Percentiles rank a stretch among this genome's conserved stretches.
Evolutionary conservation across 1,140 invertebrate species (phyloP).

Genomic region (Pseudomyrmex gracilis): DNA sequence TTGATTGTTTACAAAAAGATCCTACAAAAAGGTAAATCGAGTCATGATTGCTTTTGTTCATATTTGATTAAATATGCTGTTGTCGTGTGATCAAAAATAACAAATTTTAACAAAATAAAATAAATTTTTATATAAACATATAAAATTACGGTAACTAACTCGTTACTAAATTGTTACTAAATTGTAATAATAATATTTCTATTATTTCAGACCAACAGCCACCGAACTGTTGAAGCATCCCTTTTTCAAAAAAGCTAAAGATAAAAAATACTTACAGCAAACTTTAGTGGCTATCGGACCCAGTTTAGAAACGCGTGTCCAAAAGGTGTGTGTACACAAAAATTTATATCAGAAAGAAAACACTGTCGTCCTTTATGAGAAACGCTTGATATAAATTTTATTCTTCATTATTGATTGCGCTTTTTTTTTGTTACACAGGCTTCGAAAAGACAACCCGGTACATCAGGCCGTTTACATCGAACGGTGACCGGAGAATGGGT

Average conservation of each 20-base stretch:
- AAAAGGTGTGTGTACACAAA: constrained; percentile 89
- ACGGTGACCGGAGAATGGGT: constrained; percentile 99
- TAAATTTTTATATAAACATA: neutral
- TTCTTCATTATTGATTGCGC: neutral
- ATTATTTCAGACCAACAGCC: constrained; percentile 91
- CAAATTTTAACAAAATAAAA: constrained; percentile 8
- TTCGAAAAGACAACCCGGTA: constrained; percentile 93
- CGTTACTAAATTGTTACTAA: neutral
- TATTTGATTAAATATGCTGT: neutral
- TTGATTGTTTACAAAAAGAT: constrained; percentile 98
- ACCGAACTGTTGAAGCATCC: constrained; percentile 99
- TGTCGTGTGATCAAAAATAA: neutral
- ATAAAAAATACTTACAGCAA: constrained; percentile 97
- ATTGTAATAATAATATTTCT: constrained; percentile 16
- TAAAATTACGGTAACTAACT: neutral
- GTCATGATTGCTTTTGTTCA: neutral
- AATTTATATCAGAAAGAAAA: neutral
- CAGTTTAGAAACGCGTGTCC: constrained; percentile 94
- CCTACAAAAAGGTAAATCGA: constrained; percentile 91
- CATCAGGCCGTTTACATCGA: constrained; percentile 95
- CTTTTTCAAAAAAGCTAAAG: constrained; percentile 99
- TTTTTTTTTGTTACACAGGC: constrained; percentile 84
- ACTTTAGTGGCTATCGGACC: constrained; percentile 95
- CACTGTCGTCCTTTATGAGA: neutral
- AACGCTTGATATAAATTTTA: neutral